Base-by-base conservation (phyloP, 2,113 vertebrate species). In the Oreotragus oreotragus region DNA sequence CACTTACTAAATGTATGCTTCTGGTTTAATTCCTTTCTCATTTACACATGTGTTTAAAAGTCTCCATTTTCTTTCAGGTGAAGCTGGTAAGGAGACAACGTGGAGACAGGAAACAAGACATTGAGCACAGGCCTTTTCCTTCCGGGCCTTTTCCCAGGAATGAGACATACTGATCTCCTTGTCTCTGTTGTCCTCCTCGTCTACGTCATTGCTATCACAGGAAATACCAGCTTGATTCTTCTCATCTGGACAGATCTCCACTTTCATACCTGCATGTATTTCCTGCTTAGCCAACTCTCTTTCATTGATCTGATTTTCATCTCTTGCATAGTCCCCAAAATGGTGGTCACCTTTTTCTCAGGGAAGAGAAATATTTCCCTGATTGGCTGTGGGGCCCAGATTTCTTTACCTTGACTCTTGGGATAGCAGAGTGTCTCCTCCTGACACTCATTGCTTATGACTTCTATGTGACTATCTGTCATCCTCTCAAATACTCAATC, bases 381-480 rank as follows among this genome's bases (percentile, higher is more conserved):
- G 23, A 43, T 79, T 9, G 36, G 58, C 66, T 91, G 43, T 86
- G 94, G 57, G 16, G 64, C 70, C 43, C 91, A 93, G 45, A 80
- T 97, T 93, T 85, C 66, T 89, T 97, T 23, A 92, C 79, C 47
- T 76, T 81, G 80, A 58, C 85, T 27, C 76, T 96, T 14, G 83
- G 79, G 5, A 79, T 94, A 27, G 51, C 81, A 60, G 96, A 97
- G 23, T 90, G 73, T 14, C 60, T 96, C n/a, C 86, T 96, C 12
- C 88, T 97, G 21, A 97, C 96, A 36, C 39, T 92, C 85, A 97
- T 93, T 90, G 64, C 91, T 85, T 97, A 89, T 57, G 89, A 95
- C 36, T 2, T 2, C 73, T 77, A 45, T 77, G 73, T 77, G 25
- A 14, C 39, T 28, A 76, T 43, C 70, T 43, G 73, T 77, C 39